Base-by-base conservation (phyloP, 1,140 invertebrate genomes). In the Gryon sp. region DNA sequence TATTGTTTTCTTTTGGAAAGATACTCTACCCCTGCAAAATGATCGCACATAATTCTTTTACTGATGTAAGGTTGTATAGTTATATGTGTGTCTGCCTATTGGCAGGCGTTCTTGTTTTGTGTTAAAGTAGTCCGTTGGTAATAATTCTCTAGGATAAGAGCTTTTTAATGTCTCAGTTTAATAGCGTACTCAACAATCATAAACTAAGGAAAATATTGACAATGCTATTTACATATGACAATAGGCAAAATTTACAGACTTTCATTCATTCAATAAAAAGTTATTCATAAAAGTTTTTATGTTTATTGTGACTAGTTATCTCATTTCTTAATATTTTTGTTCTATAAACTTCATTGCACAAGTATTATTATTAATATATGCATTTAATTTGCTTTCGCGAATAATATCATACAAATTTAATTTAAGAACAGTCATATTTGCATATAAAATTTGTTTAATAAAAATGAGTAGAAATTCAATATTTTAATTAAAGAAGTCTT, bases 131-230 rank as follows among this genome's bases (percentile, higher is more conserved):
- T 50, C 41, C 22, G 32, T 20, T 40, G 18, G 59, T 15, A 62
- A 38, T 50, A 63, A 63, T 48, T 63, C 24, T 41, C 2, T 8
- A 34, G 43, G 32, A 48, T 50, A 63, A 63, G 59, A 50, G 59
- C 41, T 50, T 63, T 48, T 63, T 63, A 63, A 63, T 63, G 59
- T 50, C 59, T 63, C 59, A 63, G 59, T 63, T 63, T 50, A 40
- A 50, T 50, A 50, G 43, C 22, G 38, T 26, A 50, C 26, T 63
- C 36, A 62, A 28, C 26, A 40, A 3, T 40, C 45, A 38, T 50
- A 63, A 63, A 50, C 45, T 50, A 50, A 63, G 32, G 59, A 63
- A 63, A 63, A 50, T 63, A 63, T 63, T 34, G 59, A 41, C 34
- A 50, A 50, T 16, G 3, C 30, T 63, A 63, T 63, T 63, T 63